Evolutionary conservation across 2,113 vertebrate genomes (phyloP), one percentile per base, ranked within the genome.

Genomic region (Grammomys surdaster): DNA sequence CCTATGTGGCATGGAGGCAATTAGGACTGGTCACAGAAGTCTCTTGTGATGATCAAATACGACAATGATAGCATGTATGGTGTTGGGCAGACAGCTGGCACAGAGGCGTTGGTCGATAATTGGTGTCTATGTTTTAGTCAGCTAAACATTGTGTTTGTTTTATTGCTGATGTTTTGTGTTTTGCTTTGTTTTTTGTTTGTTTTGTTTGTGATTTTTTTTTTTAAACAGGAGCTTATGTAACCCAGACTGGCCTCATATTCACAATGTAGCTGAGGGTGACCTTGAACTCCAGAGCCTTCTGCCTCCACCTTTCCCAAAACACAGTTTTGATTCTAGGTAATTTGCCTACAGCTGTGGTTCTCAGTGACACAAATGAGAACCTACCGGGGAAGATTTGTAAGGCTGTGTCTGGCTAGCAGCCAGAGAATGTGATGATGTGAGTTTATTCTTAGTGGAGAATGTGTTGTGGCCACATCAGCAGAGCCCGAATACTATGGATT

Each of bases 401-500:
- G 75, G 77, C 31, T 40, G 2, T 4, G 7, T 69, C 60, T 36
- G 85, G 73, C 73, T 67, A 31, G 84, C 72, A 54, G 40, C 86
- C 89, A 82, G 70, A 86, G 72, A 86, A 92, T 91, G 76, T 36
- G 40, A 43, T 46, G 54, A 69, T 36, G 84, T 48, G 33, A 58
- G 87, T 91, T 93, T 91, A n/a, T 93, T 95, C 95, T 96, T 84
- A 51, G 86, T 16, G 60, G 77, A 89, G 89, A 70, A 81, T 88
- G 28, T 92, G 70, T 51, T 56, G 2, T 58, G 54, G n/a, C 51
- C 54, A 63, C 51, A 56, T 58, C 80, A 88, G 88, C 89, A 96
- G 82, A 96, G 76, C 51, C 46, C 26, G 54, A 69, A 56, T 56
- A 65, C 89, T 67, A 7, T 89, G 91, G 94, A 51, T 91, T 89